A percentile compares a stretch with the other conserved stretches of the same genome.
Conservation (phyloP, 2,113 vertebrate species). For the Morone saxatilis region DNA sequence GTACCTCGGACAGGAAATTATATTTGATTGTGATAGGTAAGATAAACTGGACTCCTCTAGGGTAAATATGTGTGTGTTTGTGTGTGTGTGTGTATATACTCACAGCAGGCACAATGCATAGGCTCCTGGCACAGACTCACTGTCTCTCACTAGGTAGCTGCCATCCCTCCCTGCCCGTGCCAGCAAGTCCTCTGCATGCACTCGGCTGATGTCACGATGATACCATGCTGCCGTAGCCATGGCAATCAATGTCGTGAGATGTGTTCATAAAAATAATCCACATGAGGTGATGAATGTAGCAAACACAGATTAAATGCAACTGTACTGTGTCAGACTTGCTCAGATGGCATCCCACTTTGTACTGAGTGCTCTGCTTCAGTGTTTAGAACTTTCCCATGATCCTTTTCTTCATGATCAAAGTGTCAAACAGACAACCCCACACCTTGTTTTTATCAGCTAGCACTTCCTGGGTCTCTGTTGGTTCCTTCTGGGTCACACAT, state of each 20-base stretch:
- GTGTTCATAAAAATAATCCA: constrained; percentile 58
- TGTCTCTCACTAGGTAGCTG: constrained; percentile 92
- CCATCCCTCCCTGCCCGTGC: constrained; percentile 88
- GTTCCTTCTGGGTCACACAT: constrained; percentile 61
- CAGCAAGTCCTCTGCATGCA: constrained; percentile 89
- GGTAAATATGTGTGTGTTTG: background rate
- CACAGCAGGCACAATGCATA: constrained; percentile 92
- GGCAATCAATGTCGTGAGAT: constrained; percentile 49
- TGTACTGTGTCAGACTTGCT: constrained; percentile 35
- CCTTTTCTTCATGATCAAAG: constrained; percentile 43
- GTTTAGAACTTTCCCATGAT: constrained; percentile 57
- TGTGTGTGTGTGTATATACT: constrained; percentile 71
- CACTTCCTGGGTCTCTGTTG: constrained; percentile 50
- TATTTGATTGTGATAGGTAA: background rate
- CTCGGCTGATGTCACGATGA: constrained; percentile 90
- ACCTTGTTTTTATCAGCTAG: constrained; percentile 30
- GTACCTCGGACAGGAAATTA: background rate
- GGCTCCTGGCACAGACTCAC: constrained; percentile 90
- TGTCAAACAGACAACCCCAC: constrained; percentile 28
- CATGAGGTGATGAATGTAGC: constrained; percentile 56
- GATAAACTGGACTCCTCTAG: background rate
- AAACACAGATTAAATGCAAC: constrained; percentile 16
- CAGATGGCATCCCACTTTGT: constrained; percentile 20
- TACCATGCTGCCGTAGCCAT: constrained; percentile 89
- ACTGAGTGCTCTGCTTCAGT: constrained; percentile 19